Conservation (phyloP, 35 echinoderm and acorn worm genomes). For the Apostichopus parvimensis region DNA sequence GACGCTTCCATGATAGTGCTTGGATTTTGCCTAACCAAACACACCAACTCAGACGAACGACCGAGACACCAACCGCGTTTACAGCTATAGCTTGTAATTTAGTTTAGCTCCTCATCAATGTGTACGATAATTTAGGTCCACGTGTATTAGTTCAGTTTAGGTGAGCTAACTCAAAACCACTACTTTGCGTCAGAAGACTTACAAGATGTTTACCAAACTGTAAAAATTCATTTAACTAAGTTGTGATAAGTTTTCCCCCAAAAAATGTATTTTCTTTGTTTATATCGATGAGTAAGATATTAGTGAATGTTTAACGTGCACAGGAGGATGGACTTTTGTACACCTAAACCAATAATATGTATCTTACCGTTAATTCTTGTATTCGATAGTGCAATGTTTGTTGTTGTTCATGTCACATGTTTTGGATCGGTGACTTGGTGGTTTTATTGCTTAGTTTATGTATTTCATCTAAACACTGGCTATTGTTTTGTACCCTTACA, state of each 20-base stretch:
- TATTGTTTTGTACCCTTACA: neutral
- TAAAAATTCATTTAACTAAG: too few relatives aligned
- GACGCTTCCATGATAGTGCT: too few relatives aligned
- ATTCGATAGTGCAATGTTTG: neutral
- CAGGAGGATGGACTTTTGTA: neutral
- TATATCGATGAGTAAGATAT: neutral
- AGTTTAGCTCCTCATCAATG: neutral
- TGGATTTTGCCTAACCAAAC: neutral
- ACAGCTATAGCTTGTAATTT: neutral
- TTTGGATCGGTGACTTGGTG: neutral
- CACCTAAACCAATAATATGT: neutral
- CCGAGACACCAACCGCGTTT: too few relatives aligned
- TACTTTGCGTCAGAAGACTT: too few relatives aligned
- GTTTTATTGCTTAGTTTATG: neutral
- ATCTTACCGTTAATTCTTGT: too few relatives aligned
- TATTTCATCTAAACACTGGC: neutral
- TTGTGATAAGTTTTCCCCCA: too few relatives aligned
- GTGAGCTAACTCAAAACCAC: too few relatives aligned
- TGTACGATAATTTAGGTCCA: too few relatives aligned
- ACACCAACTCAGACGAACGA: neutral
- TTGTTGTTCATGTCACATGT: conserved; percentile 18
- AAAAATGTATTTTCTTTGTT: too few relatives aligned
- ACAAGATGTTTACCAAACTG: too few relatives aligned
- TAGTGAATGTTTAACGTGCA: neutral
- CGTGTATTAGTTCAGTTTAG: too few relatives aligned